Percentiles rank a stretch among this genome's conserved stretches.
Evolutionary conservation across 2,888 invertebrate species (phyloP).

Genomic region (Sepioteuthis lessoniana): DNA sequence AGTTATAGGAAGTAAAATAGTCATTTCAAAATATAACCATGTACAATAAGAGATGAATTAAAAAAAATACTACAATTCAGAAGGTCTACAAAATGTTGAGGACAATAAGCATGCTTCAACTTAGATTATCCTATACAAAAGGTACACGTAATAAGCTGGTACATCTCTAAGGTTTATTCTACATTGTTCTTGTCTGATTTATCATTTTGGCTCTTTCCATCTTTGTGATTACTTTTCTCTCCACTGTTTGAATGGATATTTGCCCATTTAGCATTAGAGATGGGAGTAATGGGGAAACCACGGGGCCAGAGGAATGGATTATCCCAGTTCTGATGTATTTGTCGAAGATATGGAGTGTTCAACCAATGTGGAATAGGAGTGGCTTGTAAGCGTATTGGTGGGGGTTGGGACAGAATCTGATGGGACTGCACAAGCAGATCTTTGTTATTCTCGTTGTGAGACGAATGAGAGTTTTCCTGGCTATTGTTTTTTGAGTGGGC

Average conservation of each 20-base stretch:
- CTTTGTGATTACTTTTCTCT: background rate
- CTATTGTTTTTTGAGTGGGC: too few relatives aligned
- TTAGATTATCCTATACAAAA: background rate
- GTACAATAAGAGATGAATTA: too few relatives aligned
- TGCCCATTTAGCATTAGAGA: background rate
- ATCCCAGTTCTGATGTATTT: constrained; percentile 24
- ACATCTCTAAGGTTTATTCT: background rate
- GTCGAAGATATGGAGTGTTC: background rate
- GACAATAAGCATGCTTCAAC: background rate
- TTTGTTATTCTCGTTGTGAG: background rate
- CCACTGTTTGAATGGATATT: background rate
- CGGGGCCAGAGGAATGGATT: background rate
- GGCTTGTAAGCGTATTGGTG: background rate
- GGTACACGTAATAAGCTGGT: background rate
- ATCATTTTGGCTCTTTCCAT: background rate
- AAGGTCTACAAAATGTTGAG: background rate
- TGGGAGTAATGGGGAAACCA: background rate
- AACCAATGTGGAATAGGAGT: background rate
- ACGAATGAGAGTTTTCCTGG: background rate
- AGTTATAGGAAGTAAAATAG: too few relatives aligned
- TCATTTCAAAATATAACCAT: too few relatives aligned
- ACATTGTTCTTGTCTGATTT: background rate
- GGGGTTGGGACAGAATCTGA: background rate
- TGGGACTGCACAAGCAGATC: background rate
- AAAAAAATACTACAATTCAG: background rate